Evolutionary conservation across 2,797 vertebrate species (phyloP).

Genomic region (Enteromius radiatus): DNA sequence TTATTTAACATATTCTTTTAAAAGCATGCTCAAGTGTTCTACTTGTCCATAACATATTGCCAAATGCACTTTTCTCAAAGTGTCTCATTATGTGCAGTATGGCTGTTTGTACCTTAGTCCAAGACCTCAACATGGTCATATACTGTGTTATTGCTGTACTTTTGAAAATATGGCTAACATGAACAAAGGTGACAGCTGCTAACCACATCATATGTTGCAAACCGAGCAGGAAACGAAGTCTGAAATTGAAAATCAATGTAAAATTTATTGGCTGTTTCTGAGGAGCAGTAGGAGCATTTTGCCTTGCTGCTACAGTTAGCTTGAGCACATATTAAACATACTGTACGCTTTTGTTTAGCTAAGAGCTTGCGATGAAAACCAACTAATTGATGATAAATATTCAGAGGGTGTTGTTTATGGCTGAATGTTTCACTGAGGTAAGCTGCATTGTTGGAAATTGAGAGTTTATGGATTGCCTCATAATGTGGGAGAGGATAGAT

Average conservation of each 20-base stretch:
- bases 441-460: background rate
- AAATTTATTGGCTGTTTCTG: constrained; percentile 39
- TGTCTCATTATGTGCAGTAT: constrained; percentile 5
- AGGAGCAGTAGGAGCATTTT: background rate
- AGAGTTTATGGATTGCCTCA: constrained; percentile 8
- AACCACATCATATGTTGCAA: constrained; percentile 38
- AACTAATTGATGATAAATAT: constrained; percentile 40
- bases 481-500: background rate
- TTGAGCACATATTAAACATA: constrained; percentile 27
- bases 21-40: background rate
- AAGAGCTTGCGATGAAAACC: constrained; percentile 18
- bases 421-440: constrained; percentile 9
- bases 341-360: constrained; percentile 30
- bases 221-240: constrained; percentile 35
- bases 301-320: background rate
- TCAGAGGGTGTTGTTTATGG: constrained; percentile 24
- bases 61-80: background rate
- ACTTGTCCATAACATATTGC: background rate
- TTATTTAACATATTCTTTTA: background rate
- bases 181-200: constrained; percentile 38
- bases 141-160: background rate
- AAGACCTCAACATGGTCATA: background rate
- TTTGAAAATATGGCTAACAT: constrained; percentile 44
- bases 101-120: background rate
- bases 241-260: constrained; percentile 57